phyloP scores from a whole-genome alignment of 1,140 invertebrate species.

The Penaeus vannamei region DNA sequence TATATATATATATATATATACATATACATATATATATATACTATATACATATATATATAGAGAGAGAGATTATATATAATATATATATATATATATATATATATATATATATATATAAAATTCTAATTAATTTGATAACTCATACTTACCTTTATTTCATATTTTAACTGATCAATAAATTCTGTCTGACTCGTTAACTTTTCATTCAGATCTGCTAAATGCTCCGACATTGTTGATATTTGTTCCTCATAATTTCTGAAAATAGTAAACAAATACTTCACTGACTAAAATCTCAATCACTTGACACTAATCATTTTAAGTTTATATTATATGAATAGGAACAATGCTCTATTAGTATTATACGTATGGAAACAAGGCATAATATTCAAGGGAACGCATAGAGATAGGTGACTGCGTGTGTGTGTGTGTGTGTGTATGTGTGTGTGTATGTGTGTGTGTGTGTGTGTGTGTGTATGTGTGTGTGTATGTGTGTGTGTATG shows the following conservation, averaged over 20 bases:
- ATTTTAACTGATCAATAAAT: conserved; percentile 76
- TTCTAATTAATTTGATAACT: background rate
- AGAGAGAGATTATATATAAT: too few relatives aligned
- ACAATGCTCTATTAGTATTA: too few relatives aligned
- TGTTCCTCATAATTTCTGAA: conserved; percentile 66
- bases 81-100: too few relatives aligned
- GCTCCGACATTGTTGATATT: conserved; percentile 66
- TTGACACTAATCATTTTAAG: too few relatives aligned
- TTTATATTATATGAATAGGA: too few relatives aligned
- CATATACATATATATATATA: too few relatives aligned
- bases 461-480: conserved; percentile 19
- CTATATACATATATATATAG: too few relatives aligned
- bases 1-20: background rate
- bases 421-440: background rate
- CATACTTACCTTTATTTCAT: conserved; percentile 71
- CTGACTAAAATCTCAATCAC: too few relatives aligned
- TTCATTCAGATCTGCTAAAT: conserved; percentile 66
- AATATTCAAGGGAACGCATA: too few relatives aligned
- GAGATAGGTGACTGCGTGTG: too few relatives aligned
- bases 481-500: background rate
- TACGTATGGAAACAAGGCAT: too few relatives aligned
- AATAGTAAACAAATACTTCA: background rate
- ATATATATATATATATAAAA: too few relatives aligned
- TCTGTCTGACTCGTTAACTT: conserved; percentile 62
- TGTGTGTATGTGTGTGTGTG: conserved; percentile 19